Evolutionary conservation across 1,140 invertebrate species (phyloP), one percentile per base, ranked within the genome.

Genomic region (Lordiphosa clarofinis): DNA sequence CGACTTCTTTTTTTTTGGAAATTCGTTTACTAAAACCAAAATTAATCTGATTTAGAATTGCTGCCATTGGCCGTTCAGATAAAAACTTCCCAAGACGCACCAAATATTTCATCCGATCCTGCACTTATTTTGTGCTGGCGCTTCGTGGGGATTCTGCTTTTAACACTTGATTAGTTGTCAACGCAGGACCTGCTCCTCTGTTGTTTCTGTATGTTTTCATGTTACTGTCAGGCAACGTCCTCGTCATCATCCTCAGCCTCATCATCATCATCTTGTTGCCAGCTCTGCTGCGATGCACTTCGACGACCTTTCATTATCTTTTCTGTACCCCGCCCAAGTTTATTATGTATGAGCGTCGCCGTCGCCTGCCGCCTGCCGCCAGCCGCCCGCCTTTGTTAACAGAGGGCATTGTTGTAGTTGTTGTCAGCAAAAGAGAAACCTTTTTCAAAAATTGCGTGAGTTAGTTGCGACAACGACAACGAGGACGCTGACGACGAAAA

Each of bases 271-370:
- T 44, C 59, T 56, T 24, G 35, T 56, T 68, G 53, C 46, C 37
- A 50, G 53, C 39, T 53, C 62, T 65, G 63, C 52, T 63, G 68
- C 72, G 59, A 79, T 78, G 76, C 75, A 82, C 79, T 84, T 82
- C 60, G 78, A 78, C 78, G 78, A 84, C 73, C 78, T 82, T 82
- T 84, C 69, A 84, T 84, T 82, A 82, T 82, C 78, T 39, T 10
- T 21, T 8, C 40, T 8, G 13, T 11, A 11, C 4, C 4, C 19
- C 42, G 7, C 40, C 11, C 24, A 21, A 59, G 64, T 59, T 56
- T 52, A 58, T 40, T 44, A 21, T 53, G 55, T 46, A 31, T 31
- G n/a, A 13, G 43, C 24, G 43, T 13, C 10, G 13, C 24, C 11
- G 19, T n/a, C n/a, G n/a, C n/a, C 43, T 6, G 43, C 31, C 31